phyloP scores from a whole-genome alignment of 2,113 vertebrate genomes.

The Hydropotes inermis region DNA sequence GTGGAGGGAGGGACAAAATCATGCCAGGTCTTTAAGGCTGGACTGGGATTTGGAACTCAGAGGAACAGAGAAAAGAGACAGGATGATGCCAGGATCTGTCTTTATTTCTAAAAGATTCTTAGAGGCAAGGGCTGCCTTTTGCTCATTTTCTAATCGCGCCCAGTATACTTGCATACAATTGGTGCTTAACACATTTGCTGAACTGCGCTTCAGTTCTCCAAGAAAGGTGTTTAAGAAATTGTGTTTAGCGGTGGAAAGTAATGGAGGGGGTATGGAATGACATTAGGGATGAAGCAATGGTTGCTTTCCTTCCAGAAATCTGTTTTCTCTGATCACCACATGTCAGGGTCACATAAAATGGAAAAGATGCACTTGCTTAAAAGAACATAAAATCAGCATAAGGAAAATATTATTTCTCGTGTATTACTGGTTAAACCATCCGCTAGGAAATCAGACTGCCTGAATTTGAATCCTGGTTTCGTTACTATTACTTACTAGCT shows the following conservation, averaged over 20 bases:
- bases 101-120: background rate
- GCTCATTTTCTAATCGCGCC: background rate
- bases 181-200: background rate
- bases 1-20: background rate
- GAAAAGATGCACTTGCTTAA: constrained; percentile 1
- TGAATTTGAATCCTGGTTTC: background rate
- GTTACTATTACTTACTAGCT: background rate
- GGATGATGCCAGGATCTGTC: background rate
- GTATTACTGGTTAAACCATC: background rate
- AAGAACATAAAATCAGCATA: background rate
- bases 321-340: constrained; percentile 40
- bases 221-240: constrained; percentile 35
- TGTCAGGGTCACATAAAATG: constrained; percentile 15
- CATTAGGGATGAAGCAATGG: background rate
- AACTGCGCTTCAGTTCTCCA: background rate
- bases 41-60: background rate
- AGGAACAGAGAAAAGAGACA: background rate
- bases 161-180: background rate
- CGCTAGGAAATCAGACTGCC: background rate
- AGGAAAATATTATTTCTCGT: background rate
- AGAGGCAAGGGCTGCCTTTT: background rate
- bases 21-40: background rate
- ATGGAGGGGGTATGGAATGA: background rate
- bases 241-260: background rate
- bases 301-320: constrained; percentile 29